Conservation (phyloP, 2,888 invertebrate genomes). For the Carpatolechia fugitivella region DNA sequence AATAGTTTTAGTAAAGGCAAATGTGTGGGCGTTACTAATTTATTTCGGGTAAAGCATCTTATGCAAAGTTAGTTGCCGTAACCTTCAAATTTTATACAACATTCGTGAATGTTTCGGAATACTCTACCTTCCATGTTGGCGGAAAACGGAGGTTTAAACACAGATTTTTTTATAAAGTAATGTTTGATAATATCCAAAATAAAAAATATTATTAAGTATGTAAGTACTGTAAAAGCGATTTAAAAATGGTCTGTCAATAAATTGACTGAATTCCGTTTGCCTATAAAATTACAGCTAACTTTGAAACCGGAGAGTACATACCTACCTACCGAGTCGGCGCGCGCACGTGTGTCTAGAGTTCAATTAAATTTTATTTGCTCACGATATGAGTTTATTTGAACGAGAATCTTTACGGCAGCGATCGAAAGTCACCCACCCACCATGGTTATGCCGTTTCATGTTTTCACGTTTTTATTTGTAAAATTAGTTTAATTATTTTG, state of each 20-base stretch:
- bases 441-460: not conserved
- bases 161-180: too few relatives aligned
- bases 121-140: too few relatives aligned
- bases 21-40: not conserved
- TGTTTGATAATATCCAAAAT: too few relatives aligned
- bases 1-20: slow-evolving; percentile 1
- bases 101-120: too few relatives aligned
- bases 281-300: not conserved
- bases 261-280: not conserved
- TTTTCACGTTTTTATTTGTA: not conserved
- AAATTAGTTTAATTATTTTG: not conserved
- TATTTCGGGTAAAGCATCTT: not conserved
- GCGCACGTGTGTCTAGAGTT: slow-evolving; percentile 1
- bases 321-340: not conserved
- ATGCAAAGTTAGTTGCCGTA: not conserved
- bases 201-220: too few relatives aligned
- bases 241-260: not conserved
- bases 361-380: slow-evolving; percentile 21
- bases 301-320: not conserved
- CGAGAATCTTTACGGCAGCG: slow-evolving; percentile 12
- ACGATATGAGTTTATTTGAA: slow-evolving; percentile 6
- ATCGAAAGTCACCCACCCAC: not conserved
- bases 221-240: not conserved
- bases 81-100: not conserved
- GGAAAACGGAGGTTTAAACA: too few relatives aligned